Evolutionary conservation across 30 jellyfish, hydroid and myxozoan genomes (phyloP).

Genomic region (Sanderia malayensis): DNA sequence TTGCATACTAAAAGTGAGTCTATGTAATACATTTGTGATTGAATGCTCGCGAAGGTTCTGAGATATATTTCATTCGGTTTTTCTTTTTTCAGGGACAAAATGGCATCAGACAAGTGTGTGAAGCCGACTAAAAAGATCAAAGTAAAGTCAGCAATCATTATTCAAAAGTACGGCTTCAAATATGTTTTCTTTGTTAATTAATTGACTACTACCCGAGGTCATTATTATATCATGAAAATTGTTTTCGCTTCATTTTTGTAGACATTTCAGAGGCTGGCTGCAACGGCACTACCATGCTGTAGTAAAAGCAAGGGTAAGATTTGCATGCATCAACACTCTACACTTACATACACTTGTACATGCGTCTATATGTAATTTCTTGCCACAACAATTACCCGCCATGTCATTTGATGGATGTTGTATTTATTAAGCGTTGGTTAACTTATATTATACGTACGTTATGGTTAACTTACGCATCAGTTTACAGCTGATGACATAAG

Average conservation of each 20-base stretch:
- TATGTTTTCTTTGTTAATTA: no score
- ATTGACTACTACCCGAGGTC: no score
- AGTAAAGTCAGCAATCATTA: constrained; percentile 19
- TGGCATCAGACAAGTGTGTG: no score
- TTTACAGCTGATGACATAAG: background rate
- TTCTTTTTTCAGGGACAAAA: no score
- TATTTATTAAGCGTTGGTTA: background rate
- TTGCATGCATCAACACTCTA: background rate
- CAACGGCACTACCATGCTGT: constrained; percentile 7
- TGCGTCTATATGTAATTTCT: background rate
- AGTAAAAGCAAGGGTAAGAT: constrained; percentile 16
- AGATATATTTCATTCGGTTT: no score
- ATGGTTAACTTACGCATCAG: background rate
- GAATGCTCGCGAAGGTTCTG: no score
- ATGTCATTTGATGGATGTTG: background rate
- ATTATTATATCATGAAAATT: no score
- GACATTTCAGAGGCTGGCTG: constrained; percentile 40
- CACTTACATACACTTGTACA: background rate
- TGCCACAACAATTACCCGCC: background rate
- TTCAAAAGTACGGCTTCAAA: constrained; percentile 54
- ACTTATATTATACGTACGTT: no score
- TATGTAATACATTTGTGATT: no score
- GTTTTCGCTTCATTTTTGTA: no score
- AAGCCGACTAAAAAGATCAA: constrained; percentile 8
- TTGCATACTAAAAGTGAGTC: no score